These are phyloP conservation scores for Heliconius melpomene DNA, from an alignment of 1,140 invertebrate genomes.

Conservation along the genomic window DNA sequence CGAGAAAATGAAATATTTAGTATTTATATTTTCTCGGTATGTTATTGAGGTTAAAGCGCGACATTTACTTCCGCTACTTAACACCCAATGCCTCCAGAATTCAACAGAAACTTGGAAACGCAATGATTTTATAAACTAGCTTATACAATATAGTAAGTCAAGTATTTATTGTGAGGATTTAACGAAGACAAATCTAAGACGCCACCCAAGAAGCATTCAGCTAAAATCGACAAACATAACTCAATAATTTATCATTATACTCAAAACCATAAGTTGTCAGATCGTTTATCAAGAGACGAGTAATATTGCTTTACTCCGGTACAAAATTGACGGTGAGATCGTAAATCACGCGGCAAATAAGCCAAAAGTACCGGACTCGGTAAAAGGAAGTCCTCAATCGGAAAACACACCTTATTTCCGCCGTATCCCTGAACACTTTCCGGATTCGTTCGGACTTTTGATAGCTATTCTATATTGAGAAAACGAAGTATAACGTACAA, in stretches of 20 bases:
- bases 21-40: too few species aligned
- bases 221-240: neutral
- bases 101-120: too few species aligned
- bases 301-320: conserved; percentile 26
- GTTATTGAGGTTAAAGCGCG: too few species aligned
- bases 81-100: too few species aligned
- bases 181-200: neutral
- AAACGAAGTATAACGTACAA: conserved; percentile 57
- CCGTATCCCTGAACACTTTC: conserved; percentile 48
- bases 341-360: conserved; percentile 64
- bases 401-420: conserved; percentile 56
- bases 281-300: conserved; percentile 37
- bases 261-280: conserved; percentile 22
- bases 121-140: neutral
- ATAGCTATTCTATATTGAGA: conserved; percentile 63
- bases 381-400: conserved; percentile 62
- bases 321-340: conserved; percentile 37
- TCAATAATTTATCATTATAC: conserved; percentile 22
- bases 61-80: too few species aligned
- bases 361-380: conserved; percentile 54
- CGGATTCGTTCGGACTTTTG: conserved; percentile 50
- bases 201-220: neutral
- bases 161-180: neutral
- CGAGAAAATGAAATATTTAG: too few species aligned
- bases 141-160: neutral